Base-by-base conservation (phyloP, 2,797 vertebrate genomes). In the Hypotaenidia okinawae region DNA sequence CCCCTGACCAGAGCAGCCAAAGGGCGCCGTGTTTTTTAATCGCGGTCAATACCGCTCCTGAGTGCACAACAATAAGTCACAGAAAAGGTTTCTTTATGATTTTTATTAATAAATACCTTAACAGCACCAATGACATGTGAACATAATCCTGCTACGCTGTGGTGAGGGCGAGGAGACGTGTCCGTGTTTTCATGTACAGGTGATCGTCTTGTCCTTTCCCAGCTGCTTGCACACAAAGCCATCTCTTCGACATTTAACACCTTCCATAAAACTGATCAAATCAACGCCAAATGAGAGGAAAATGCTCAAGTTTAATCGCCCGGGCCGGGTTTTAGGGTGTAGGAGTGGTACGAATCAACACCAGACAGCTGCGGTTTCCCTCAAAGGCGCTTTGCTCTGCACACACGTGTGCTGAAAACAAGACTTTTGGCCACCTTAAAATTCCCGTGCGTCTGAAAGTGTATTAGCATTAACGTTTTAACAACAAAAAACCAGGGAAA, bases 91-190 rank as follows among this genome's bases (percentile, higher is more conserved):
- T 95, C 58, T 89, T 97, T 92, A 47, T 41, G 84, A 59, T 80
- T 59, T 98, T 98, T 98, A 98, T 98, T 98, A 98, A 98, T 98
- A 98, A 98, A 98, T 98, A 98, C 52, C 87, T 94, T 61, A 95
- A 98, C 95, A 97, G 95, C 96, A 97, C 97, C 97, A 96, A 74
- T 94, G 87, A 94, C 84, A 97, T 68, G 49, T 89, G 63, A 96
- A 96, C 74, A 92, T 68, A 94, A 95, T 70, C 87, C 84, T 96
- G 95, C 94, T 93, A 92, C 78, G 70, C 90, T 89, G 88, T 10
- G 6, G 82, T 83, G 74, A 94, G 58, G 30, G 82, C 84, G 72
- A 94, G 58, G 30, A 74, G 88, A 94, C 58, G 57, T 7, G 30
- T 81, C 61, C 6, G 1, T 47, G 27, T 89, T 95, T 95, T 49